Evolutionary conservation across 2,113 vertebrate genomes (phyloP).

Genomic region (Phocoena sinus): DNA sequence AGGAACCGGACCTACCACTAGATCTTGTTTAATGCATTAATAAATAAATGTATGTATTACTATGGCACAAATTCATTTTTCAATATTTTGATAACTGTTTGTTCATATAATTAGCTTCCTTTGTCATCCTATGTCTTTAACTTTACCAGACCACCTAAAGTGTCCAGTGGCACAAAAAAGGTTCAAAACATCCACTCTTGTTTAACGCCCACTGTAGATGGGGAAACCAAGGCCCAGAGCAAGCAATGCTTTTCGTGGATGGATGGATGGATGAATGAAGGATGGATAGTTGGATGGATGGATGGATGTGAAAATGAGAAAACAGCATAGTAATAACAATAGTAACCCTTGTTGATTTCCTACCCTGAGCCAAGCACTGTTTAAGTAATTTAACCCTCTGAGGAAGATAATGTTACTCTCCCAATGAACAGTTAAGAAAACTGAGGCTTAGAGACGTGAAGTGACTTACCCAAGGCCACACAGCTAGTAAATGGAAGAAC

Average conservation of each 20-base stretch:
- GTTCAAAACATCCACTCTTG: neutral
- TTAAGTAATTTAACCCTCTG: neutral
- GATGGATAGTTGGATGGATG: neutral
- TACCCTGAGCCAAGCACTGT: neutral
- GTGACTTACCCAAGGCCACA: neutral
- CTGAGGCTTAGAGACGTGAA: neutral
- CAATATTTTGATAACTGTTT: neutral
- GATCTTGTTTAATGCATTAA: neutral
- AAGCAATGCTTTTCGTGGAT: neutral
- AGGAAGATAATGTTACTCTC: neutral
- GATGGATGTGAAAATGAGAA: neutral
- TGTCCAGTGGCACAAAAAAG: neutral
- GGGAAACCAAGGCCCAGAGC: neutral
- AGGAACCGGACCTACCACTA: neutral
- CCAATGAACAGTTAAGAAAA: neutral
- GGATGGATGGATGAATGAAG: neutral
- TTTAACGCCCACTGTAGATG: neutral
- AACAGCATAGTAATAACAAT: neutral
- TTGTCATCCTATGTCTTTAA: neutral
- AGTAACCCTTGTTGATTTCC: neutral
- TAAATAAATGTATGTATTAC: neutral
- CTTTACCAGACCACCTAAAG: neutral
- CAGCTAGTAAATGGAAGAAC: neutral
- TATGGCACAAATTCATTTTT: neutral
- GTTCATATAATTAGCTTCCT: neutral